These are phyloP conservation scores for Bellardia pandia DNA, from an alignment of 2,888 invertebrate species.

Conservation along the genomic window DNA sequence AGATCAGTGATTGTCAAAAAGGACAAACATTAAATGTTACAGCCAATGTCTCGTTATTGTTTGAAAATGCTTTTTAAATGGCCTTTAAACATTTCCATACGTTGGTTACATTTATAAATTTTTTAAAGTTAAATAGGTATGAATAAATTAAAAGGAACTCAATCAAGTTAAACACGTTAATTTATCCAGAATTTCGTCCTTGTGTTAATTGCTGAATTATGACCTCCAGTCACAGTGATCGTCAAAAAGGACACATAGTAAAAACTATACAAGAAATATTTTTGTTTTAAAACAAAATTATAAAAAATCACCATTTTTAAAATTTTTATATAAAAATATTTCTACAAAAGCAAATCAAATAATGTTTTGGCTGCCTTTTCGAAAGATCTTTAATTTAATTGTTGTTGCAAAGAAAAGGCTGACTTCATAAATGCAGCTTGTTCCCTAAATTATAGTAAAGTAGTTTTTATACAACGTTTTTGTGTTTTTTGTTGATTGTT, in stretches of 20 bases:
- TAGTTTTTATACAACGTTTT: constrained; percentile 76
- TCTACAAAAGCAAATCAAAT: constrained; percentile 14
- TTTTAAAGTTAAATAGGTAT: neutral
- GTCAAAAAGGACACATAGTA: constrained; percentile 78
- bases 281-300: constrained; percentile 25
- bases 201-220: constrained; percentile 77
- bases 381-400: too few species aligned
- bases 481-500: constrained; percentile 81
- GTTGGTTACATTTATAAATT: constrained; percentile 77
- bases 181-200: constrained; percentile 70
- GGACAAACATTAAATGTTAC: constrained; percentile 79
- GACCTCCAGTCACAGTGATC: constrained; percentile 74
- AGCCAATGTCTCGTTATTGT: constrained; percentile 81
- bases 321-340: constrained; percentile 19
- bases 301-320: constrained; percentile 13
- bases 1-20: constrained; percentile 81
- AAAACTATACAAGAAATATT: constrained; percentile 55
- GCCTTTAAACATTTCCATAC: constrained; percentile 80
- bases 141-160: constrained; percentile 6
- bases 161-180: neutral
- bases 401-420: too few species aligned
- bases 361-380: too few species aligned
- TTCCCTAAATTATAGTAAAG: too few species aligned
- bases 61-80: constrained; percentile 71
- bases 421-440: too few species aligned